Evolutionary conservation across 1,140 invertebrate genomes (phyloP).

Genomic region (Dufourea novaeangliae): DNA sequence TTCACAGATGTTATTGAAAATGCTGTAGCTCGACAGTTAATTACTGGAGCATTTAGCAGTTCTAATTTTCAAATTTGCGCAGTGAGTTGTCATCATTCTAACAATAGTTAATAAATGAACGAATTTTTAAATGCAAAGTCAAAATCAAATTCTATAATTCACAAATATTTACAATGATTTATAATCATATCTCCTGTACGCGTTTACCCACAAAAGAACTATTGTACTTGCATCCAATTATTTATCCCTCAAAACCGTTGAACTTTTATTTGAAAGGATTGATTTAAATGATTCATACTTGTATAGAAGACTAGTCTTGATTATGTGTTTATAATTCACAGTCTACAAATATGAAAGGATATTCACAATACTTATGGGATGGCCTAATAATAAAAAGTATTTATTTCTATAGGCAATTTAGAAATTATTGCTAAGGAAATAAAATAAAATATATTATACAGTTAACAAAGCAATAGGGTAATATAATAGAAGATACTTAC

Average conservation of each 20-base stretch:
- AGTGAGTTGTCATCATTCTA: conserved; percentile 77
- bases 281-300: no score
- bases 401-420: no score
- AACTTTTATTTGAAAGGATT: no score
- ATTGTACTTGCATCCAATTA: no score
- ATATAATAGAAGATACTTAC: conserved; percentile 66
- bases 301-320: no score
- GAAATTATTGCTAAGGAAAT: no score
- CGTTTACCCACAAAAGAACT: no score
- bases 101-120: neutral
- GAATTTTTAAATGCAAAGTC: neutral
- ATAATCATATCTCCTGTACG: neutral
- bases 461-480: neutral
- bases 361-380: no score
- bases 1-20: conserved; percentile 73
- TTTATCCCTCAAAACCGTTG: no score
- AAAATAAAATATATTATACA: neutral
- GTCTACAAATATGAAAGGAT: no score
- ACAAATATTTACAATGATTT: neutral
- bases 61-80: conserved; percentile 80
- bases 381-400: no score
- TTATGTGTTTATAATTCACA: no score
- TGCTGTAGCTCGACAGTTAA: conserved; percentile 51
- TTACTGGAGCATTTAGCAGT: conserved; percentile 46
- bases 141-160: neutral